Percentiles rank a stretch among this genome's conserved stretches.
Conservation (phyloP, 2,888 invertebrate species). For the Gibbula magus region DNA sequence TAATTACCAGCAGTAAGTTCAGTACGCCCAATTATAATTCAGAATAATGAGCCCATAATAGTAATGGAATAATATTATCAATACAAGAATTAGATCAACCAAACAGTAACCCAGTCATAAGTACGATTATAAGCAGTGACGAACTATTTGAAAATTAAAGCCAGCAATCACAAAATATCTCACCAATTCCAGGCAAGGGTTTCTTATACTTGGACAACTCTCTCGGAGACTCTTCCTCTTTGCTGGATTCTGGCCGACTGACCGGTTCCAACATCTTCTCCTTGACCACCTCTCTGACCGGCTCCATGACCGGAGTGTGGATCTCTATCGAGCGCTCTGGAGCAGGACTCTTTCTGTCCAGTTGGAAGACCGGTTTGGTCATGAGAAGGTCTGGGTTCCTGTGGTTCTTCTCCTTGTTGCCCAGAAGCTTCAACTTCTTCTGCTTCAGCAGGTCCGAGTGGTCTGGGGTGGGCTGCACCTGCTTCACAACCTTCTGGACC, state of each 20-base stretch:
- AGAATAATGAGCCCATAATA: too few species aligned
- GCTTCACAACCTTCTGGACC: constrained; percentile 52
- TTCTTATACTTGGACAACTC: constrained; percentile 52
- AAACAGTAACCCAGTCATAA: too few species aligned
- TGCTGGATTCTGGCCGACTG: constrained; percentile 52
- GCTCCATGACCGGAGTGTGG: constrained; percentile 29
- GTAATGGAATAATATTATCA: too few species aligned
- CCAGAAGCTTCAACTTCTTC: constrained; percentile 58
- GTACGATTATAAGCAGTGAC: too few species aligned
- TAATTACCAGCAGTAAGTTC: too few species aligned
- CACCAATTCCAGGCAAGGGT: constrained; percentile 26
- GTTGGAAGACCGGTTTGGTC: constrained; percentile 57
- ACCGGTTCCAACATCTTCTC: constrained; percentile 33
- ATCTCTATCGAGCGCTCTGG: constrained; percentile 35
- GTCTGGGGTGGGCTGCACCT: constrained; percentile 49
- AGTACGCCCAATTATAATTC: too few species aligned
- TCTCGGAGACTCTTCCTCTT: constrained; percentile 47
- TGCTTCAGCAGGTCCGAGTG: constrained; percentile 59
- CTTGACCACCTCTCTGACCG: constrained; percentile 39
- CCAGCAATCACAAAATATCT: too few species aligned
- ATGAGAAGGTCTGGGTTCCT: constrained; percentile 51
- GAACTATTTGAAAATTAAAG: too few species aligned
- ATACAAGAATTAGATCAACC: too few species aligned
- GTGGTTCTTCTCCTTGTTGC: constrained; percentile 45
- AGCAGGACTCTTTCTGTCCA: constrained; percentile 48